phyloP scores from a whole-genome alignment of 2,797 vertebrate species.

The Okamejei kenojei region DNA sequence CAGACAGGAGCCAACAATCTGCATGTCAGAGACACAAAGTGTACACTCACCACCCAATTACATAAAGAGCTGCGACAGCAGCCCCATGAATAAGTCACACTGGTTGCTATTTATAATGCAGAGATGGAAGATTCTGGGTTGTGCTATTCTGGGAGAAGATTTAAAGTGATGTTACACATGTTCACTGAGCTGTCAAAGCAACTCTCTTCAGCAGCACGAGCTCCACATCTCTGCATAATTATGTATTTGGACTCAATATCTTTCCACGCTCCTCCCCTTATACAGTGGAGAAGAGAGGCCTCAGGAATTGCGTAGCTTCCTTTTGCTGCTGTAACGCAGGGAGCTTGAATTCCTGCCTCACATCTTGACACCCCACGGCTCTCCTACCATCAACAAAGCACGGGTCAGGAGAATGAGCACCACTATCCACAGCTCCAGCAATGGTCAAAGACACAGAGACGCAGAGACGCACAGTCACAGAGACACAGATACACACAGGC shows the following conservation, averaged over 20 bases:
- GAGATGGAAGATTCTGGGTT: conserved; percentile 11
- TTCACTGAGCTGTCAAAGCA: background rate
- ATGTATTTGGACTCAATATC: background rate
- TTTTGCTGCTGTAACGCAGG: too few species aligned
- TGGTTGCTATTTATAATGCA: background rate
- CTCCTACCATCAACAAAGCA: too few species aligned
- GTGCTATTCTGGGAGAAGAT: background rate
- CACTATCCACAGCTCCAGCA: too few species aligned
- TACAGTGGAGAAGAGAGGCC: too few species aligned
- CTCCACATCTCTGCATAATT: background rate
- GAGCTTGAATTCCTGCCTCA: too few species aligned
- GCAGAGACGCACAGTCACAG: too few species aligned
- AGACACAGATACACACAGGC: too few species aligned
- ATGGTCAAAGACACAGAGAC: too few species aligned
- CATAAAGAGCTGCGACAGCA: background rate
- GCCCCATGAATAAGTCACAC: background rate
- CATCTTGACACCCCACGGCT: too few species aligned
- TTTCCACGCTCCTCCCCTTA: background rate
- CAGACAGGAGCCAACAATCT: background rate
- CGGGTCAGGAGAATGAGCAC: too few species aligned
- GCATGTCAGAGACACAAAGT: background rate
- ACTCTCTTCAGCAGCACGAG: background rate
- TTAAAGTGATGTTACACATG: background rate
- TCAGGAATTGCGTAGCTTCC: background rate
- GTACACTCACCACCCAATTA: background rate